A percentile compares a stretch with the other conserved stretches of the same genome.
phyloP scores from a whole-genome alignment of 1,140 invertebrate genomes.

The Daktulosphaira vitifoliae region DNA sequence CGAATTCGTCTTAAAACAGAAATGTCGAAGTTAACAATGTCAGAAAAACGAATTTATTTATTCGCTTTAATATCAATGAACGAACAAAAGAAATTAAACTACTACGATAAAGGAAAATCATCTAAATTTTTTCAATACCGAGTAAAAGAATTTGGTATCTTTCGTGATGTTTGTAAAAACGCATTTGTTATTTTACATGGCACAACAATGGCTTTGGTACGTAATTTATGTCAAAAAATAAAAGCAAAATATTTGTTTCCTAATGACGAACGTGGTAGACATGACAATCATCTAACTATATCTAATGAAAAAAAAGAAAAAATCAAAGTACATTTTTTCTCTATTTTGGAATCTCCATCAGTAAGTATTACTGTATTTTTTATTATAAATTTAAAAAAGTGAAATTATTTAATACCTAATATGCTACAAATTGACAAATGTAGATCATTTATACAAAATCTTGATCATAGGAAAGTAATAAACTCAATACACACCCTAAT shows the following conservation, averaged over 20 bases:
- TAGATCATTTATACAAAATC: too few species aligned
- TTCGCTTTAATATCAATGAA: background rate
- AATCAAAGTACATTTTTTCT: background rate
- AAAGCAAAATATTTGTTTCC: background rate
- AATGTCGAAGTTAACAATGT: background rate
- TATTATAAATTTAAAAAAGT: too few species aligned
- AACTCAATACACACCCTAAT: too few species aligned
- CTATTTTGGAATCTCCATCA: background rate
- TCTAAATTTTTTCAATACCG: constrained; percentile 1
- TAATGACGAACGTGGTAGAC: background rate
- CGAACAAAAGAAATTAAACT: background rate
- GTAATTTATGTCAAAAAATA: constrained; percentile 1
- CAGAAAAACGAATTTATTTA: background rate
- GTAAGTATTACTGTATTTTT: constrained; percentile 1
- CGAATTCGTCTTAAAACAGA: background rate
- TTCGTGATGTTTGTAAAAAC: background rate
- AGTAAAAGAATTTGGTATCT: background rate
- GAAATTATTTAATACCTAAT: too few species aligned
- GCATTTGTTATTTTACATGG: background rate
- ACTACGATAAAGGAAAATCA: background rate
- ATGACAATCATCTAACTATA: background rate
- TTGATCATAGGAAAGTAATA: too few species aligned
- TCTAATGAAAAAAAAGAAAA: background rate
- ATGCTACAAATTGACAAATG: too few species aligned
- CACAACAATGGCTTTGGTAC: background rate